Base-by-base conservation (phyloP, 2,113 vertebrate species). In the Pungitius pungitius region DNA sequence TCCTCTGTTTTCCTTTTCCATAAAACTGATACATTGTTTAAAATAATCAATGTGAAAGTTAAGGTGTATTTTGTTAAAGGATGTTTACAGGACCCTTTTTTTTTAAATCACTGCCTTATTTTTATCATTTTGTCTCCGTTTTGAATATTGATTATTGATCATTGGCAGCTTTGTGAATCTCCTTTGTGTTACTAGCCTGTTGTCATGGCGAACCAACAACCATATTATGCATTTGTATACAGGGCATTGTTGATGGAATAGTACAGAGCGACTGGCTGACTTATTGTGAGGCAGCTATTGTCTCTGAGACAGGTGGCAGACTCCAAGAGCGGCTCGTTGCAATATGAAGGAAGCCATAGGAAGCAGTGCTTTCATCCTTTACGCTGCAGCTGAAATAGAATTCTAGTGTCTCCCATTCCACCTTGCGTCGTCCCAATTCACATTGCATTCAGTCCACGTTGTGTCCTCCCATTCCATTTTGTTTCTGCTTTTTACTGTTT, bases 101-200 rank as follows among this genome's bases (percentile, higher is more conserved):
- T 33, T 67, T 75, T 40, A 12, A 56, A 67, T 75, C 66, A 81
- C 85, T 83, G 79, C 86, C 78, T 88, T 85, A 73, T 60, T 84
- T 77, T 68, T 74, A 60, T 79, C 33, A 3, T 27, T 60, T 22
- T 63, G 37, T 75, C 43, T 78, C 49, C 18, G 39, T 81, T 71
- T 37, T 43, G 10, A 72, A 56, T 62, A 70, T 77, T 59, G 75
- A 79, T 57, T 54, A 69, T 59, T 65, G 42, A 59, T 87, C 66
- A 63, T 78, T 35, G 86, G 88, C 90, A 91, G 90, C 85, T 90
- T 85, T 35, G 60, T 74, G 52, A 64, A 69, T 57, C 51, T 78
- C 56, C 51, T 47, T n/a, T 68, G 57, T 59, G 49, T 82, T 61
- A 79, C 35, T 26, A 9, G 51, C 14, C 62, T 49, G 47, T 59